A percentile compares a stretch with the other conserved stretches of the same genome.
Conservation (phyloP, 2,113 vertebrate genomes). For the Psittacara wagleri region DNA sequence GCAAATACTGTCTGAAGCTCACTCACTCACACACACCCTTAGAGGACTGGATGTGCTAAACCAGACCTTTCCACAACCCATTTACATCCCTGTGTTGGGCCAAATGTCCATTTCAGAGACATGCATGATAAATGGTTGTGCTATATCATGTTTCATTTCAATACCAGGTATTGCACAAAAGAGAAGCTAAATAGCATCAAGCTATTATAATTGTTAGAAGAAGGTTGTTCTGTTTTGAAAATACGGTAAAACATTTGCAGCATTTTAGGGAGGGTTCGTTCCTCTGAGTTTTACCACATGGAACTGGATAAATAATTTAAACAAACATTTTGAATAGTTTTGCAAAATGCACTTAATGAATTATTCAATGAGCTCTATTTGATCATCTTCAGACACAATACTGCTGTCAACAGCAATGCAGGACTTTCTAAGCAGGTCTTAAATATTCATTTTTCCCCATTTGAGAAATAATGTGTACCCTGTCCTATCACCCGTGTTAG, state of each 20-base stretch:
- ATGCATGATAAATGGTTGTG: background rate
- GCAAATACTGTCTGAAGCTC: background rate
- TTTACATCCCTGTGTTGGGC: rapidly evolving
- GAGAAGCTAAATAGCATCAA: background rate
- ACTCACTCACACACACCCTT: background rate
- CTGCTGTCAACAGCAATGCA: conserved; percentile 48
- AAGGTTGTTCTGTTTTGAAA: background rate
- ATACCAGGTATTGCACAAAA: background rate
- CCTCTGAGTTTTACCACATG: conserved; percentile 3
- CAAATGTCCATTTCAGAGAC: background rate
- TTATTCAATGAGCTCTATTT: conserved; percentile 56
- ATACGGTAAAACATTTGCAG: background rate
- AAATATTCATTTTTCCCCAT: conserved; percentile 51
- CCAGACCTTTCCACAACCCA: background rate
- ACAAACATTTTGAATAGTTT: conserved; percentile 62
- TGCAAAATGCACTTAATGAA: conserved; percentile 58
- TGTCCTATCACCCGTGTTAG: conserved; percentile 49
- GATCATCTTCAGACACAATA: conserved; percentile 64
- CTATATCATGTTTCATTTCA: background rate
- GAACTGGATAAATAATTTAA: conserved; percentile 62
- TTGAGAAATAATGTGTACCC: conserved; percentile 43
- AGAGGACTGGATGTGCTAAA: background rate
- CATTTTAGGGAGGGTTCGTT: background rate
- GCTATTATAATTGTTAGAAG: background rate
- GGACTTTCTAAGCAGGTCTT: conserved; percentile 54